These are phyloP conservation scores for Hylia prasina DNA, from an alignment of 2,113 vertebrate species.

Conservation along the genomic window DNA sequence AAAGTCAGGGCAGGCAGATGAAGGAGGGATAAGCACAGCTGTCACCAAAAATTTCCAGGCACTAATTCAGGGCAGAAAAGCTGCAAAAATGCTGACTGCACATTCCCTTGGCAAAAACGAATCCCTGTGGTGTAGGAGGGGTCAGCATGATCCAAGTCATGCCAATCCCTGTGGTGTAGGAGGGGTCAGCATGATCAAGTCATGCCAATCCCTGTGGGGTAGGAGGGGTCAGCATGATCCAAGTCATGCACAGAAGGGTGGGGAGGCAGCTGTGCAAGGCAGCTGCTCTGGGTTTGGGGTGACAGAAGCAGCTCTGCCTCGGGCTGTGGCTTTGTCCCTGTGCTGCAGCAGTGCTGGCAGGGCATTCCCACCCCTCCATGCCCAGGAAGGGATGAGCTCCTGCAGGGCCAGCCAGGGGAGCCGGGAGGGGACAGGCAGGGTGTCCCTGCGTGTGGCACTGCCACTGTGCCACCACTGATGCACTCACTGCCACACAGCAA, in stretches of 20 bases:
- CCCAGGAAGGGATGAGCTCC: not conserved
- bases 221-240: not conserved
- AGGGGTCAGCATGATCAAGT: no score
- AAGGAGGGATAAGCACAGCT: not conserved
- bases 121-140: not conserved
- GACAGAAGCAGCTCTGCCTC: not conserved
- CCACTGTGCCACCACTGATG: conserved; percentile 52
- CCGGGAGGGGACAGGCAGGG: not conserved
- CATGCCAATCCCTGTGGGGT: no score
- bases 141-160: not conserved
- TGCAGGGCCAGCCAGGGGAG: not conserved
- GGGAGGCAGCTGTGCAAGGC: not conserved
- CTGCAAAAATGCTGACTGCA: not conserved
- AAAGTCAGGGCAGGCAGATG: not conserved
- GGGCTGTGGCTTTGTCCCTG: not conserved
- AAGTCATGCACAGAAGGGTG: rapidly evolving
- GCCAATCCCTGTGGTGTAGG: no score
- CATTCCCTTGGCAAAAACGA: not conserved
- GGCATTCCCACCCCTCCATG: not conserved
- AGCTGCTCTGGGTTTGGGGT: not conserved
- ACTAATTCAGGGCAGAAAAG: not conserved
- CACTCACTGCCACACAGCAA: not conserved
- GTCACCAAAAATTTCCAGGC: not conserved
- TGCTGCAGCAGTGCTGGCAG: not conserved
- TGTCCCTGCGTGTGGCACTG: conserved; percentile 36